These are phyloP conservation scores for Sebastes matsubarae DNA, from an alignment of 2,797 vertebrate genomes.

Conservation along the genomic window DNA sequence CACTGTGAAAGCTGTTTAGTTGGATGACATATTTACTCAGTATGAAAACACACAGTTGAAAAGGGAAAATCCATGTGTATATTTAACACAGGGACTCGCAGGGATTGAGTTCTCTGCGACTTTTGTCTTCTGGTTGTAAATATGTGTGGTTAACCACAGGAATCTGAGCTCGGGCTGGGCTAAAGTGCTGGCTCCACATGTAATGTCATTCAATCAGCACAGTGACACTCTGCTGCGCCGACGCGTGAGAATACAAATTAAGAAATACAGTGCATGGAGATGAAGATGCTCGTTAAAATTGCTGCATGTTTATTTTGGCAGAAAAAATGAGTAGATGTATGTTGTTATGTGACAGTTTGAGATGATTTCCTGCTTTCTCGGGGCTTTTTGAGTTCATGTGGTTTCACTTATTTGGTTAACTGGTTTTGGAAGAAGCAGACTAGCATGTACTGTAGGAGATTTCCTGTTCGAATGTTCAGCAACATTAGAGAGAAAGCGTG, in stretches of 20 bases:
- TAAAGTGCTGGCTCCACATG: conserved; percentile 26
- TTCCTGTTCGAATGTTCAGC: background rate
- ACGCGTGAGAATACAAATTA: background rate
- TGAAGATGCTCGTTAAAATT: background rate
- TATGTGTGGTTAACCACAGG: conserved; percentile 65
- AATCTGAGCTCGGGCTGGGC: conserved; percentile 48
- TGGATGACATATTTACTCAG: conserved; percentile 29
- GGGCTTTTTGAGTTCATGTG: background rate
- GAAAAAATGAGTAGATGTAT: background rate
- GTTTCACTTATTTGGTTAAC: conserved; percentile 19
- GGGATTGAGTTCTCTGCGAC: conserved; percentile 22
- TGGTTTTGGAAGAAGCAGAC: background rate
- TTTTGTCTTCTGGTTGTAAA: conserved; percentile 69
- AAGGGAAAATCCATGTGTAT: conserved; percentile 42
- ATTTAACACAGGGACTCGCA: conserved; percentile 27
- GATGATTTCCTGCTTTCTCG: conserved; percentile 18
- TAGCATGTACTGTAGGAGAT: background rate
- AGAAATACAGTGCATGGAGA: background rate
- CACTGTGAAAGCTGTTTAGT: background rate
- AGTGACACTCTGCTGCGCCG: conserved; percentile 19
- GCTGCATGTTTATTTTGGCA: background rate
- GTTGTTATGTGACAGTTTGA: background rate
- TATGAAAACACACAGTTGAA: conserved; percentile 13
- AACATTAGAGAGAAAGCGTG: background rate
- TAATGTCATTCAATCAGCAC: conserved; percentile 42